A percentile compares a stretch with the other conserved stretches of the same genome.
Conservation (phyloP, 2,113 vertebrate genomes). For the Malurus melanocephalus region DNA sequence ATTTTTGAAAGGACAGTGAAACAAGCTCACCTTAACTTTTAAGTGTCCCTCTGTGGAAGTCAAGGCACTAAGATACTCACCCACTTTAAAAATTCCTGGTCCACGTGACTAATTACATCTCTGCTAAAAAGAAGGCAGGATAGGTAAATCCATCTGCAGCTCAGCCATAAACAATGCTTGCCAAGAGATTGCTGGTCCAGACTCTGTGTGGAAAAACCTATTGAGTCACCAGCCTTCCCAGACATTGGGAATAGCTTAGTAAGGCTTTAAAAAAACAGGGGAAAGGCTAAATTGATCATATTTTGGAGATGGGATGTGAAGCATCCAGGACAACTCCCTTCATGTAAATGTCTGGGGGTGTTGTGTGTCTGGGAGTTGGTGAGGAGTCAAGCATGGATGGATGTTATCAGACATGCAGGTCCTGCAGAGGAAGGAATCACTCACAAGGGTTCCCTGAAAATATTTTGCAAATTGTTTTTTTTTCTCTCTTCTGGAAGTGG, state of each 20-base stretch:
- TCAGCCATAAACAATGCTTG: not conserved
- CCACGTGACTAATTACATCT: not conserved
- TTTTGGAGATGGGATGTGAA: not conserved
- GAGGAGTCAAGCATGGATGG: not conserved
- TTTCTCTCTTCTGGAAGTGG: not conserved
- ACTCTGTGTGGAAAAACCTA: not conserved
- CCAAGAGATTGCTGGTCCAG: conserved; percentile 3
- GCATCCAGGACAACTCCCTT: not conserved
- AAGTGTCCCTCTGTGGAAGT: not conserved
- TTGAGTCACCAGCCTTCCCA: conserved; percentile 23
- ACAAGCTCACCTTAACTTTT: not conserved
- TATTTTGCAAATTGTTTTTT: not conserved
- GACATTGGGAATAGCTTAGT: not conserved
- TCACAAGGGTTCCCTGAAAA: not conserved
- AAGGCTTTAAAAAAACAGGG: conserved; percentile 12
- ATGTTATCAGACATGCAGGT: not conserved
- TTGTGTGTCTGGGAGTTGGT: not conserved
- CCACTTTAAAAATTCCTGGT: not conserved
- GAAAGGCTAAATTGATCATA: not conserved
- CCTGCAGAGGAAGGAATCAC: not conserved
- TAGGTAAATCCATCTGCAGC: conserved; percentile 2
- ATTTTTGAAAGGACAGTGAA: not conserved
- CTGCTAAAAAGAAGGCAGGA: not conserved
- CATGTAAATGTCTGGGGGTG: not conserved
- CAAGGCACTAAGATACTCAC: not conserved